phyloP scores from a whole-genome alignment of 2,797 vertebrate species.

The Podarcis siculus region DNA sequence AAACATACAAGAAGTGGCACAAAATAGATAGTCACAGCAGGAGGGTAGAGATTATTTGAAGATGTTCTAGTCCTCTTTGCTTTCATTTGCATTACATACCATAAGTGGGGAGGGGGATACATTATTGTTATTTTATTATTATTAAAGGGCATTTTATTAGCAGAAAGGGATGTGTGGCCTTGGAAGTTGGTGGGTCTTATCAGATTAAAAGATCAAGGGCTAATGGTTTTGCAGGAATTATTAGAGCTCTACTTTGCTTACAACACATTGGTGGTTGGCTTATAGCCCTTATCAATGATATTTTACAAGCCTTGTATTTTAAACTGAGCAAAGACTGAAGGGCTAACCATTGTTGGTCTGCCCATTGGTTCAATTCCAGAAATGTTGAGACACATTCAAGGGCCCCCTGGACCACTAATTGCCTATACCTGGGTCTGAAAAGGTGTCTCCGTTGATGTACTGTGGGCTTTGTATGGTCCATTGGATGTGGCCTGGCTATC shows the following conservation, averaged over 20 bases:
- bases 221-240: not conserved
- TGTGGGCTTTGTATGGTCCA: not conserved
- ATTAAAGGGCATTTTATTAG: not conserved
- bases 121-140: not conserved
- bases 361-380: not conserved
- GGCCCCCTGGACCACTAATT: not conserved
- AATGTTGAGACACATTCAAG: not conserved
- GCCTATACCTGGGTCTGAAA: not conserved
- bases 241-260: not conserved
- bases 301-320: not conserved
- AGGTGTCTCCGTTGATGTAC: not conserved
- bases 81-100: slow-evolving; percentile 18
- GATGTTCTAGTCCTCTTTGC: not conserved
- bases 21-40: not conserved
- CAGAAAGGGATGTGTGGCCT: slow-evolving; percentile 9
- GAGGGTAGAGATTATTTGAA: slow-evolving; percentile 4
- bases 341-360: not conserved
- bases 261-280: not conserved
- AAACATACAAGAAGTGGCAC: not conserved
- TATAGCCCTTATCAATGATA: not conserved
- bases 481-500: too few species aligned
- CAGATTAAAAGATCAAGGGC: not conserved
- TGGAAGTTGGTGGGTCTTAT: not conserved
- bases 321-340: not conserved
- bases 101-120: not conserved